Base-by-base conservation (phyloP, 2,797 vertebrate species). In the Carduelis carduelis region DNA sequence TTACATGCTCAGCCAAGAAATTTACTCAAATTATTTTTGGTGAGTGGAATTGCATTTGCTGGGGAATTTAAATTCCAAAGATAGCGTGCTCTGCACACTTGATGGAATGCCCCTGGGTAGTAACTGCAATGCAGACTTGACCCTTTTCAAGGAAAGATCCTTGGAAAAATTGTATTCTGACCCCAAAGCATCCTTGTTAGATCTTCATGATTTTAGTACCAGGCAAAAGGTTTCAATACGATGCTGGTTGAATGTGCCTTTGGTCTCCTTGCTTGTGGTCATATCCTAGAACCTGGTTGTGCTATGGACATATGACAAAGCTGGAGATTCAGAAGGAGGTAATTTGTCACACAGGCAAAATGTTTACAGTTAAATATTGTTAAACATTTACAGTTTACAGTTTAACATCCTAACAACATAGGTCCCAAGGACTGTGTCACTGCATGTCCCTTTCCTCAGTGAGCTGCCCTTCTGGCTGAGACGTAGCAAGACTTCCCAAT, bases 201-300 rank as follows among this genome's bases (percentile, higher is more conserved):
- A 12, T 37, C 18, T 71, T 53, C 23, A n/a, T 41, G 5, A 24
- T 12, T 70, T 87, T n/a, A n/a, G 6, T 37, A 23, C 59, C 4
- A 37, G 9, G 30, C 23, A 59, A 44, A 26, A 37, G 1, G 2
- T 1, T 0, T 55, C 12, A 27, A 10, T 76, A 12, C 0, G 0
- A 11, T 2, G 0, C 8, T 24, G 16, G 9, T 11, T 76, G 41
- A 61, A 17, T 3, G 16, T 41, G 14, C 5, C 15, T 61, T 83
- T 46, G 26, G 8, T 41, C 6, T 77, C 30, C 10, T 46, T 28
- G 28, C 9, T 47, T 16, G 2, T 26, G 65, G 35, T 14, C 8
- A 6, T 46, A 23, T 10, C 22, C 22, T 34, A 39, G 44, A 75
- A 30, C 6, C 30, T 2, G 2, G 4, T 37, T 50, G 12, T 70